phyloP scores from a whole-genome alignment of 2,113 vertebrate species.

The Tiliqua scincoides region DNA sequence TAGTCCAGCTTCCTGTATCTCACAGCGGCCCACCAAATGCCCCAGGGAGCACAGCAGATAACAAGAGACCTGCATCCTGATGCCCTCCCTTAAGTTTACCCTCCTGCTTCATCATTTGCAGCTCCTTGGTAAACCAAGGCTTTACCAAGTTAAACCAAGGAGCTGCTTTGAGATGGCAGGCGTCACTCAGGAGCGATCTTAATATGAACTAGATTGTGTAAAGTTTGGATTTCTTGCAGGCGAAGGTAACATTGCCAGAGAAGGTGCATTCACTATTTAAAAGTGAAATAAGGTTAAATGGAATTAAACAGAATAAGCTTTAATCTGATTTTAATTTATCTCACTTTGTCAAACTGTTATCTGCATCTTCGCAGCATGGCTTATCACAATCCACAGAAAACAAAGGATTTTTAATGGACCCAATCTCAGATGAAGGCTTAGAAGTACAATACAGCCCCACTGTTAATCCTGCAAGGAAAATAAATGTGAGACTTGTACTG shows the following conservation, averaged over 20 bases:
- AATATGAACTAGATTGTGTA: background rate
- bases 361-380: background rate
- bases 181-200: no score
- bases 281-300: conserved; percentile 6
- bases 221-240: background rate
- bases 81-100: no score
- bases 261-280: background rate
- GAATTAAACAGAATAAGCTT: conserved; percentile 10
- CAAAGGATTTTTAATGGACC: conserved; percentile 10
- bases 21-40: no score
- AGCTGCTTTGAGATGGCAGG: no score
- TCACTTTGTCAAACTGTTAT: conserved; percentile 14
- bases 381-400: background rate
- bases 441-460: background rate
- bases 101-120: no score
- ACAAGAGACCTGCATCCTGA: no score
- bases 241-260: background rate
- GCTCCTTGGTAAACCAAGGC: no score
- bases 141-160: no score
- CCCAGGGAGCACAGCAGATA: no score
- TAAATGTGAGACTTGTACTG: background rate
- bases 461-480: conserved; percentile 19
- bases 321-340: conserved; percentile 35
- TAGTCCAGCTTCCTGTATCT: no score
- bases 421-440: background rate